Conservation (phyloP, 2,113 vertebrate genomes). For the Zapus hudsonius region DNA sequence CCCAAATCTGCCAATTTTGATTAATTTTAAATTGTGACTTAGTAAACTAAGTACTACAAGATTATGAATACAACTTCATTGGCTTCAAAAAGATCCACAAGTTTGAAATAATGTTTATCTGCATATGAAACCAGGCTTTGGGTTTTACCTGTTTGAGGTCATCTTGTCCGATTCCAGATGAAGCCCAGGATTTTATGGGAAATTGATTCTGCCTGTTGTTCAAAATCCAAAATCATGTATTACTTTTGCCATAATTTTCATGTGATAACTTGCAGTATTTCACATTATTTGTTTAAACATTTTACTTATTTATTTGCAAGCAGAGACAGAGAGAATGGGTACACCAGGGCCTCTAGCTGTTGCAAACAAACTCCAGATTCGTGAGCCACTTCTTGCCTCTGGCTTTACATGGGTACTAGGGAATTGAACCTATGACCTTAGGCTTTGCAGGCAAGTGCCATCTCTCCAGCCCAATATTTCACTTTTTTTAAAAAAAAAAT, state of each 20-base stretch:
- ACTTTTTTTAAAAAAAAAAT: too few relatives aligned
- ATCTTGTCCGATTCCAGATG: not conserved
- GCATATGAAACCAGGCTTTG: not conserved
- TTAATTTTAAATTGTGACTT: conserved; percentile 56
- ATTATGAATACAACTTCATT: conserved; percentile 21
- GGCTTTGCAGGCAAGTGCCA: too few relatives aligned
- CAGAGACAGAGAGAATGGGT: too few relatives aligned
- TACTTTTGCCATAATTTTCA: not conserved
- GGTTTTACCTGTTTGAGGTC: not conserved
- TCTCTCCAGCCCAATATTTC: too few relatives aligned
- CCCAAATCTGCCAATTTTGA: conserved; percentile 31
- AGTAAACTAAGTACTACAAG: not conserved
- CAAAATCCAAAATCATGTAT: not conserved
- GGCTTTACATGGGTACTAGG: too few relatives aligned
- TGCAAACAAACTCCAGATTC: too few relatives aligned
- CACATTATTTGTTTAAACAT: too few relatives aligned
- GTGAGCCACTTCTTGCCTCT: too few relatives aligned
- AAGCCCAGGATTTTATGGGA: not conserved
- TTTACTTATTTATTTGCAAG: too few relatives aligned
- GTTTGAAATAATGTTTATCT: not conserved
- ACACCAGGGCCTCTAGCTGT: too few relatives aligned
- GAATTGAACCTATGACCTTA: too few relatives aligned
- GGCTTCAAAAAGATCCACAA: not conserved
- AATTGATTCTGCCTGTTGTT: not conserved
- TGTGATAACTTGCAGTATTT: not conserved